Conservation (phyloP, 2,113 vertebrate species). For the Nycticorax nycticorax region DNA sequence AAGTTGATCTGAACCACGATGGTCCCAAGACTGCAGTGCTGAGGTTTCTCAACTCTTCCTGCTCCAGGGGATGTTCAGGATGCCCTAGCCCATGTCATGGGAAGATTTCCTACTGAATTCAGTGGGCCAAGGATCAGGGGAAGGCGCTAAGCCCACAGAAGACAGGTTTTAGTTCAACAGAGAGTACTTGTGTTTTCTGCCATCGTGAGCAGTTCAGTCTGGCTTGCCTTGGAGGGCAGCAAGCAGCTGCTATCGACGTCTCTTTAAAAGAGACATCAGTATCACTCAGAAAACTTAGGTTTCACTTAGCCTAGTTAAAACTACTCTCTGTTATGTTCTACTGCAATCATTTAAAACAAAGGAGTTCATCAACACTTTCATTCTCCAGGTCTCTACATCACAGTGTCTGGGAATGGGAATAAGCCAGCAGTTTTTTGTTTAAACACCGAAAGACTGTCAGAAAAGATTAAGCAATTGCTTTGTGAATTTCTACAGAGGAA, state of each 20-base stretch:
- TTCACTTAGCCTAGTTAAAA: conserved; percentile 22
- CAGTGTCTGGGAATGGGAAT: neutral
- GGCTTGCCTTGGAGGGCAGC: neutral
- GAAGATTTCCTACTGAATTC: neutral
- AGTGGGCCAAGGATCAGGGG: neutral
- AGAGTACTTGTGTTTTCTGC: neutral
- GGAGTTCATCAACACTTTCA: conserved; percentile 3
- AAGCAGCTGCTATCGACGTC: neutral
- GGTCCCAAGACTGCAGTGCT: neutral
- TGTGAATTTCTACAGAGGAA: neutral
- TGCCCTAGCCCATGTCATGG: fast-evolving
- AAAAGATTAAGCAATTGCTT: conserved; percentile 38
- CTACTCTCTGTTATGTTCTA: neutral
- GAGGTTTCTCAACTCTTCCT: neutral
- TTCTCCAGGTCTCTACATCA: neutral
- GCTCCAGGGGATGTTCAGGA: neutral
- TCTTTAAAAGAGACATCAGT: neutral
- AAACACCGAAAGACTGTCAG: conserved; percentile 37
- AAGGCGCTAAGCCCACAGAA: neutral
- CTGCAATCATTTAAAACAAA: conserved; percentile 21
- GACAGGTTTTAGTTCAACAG: neutral
- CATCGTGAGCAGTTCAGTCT: neutral
- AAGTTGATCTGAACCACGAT: fast-evolving
- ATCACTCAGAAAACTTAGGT: neutral
- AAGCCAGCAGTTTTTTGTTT: conserved; percentile 12